phyloP scores from a whole-genome alignment of 2,797 vertebrate genomes.

The Artibeus jamaicensis region DNA sequence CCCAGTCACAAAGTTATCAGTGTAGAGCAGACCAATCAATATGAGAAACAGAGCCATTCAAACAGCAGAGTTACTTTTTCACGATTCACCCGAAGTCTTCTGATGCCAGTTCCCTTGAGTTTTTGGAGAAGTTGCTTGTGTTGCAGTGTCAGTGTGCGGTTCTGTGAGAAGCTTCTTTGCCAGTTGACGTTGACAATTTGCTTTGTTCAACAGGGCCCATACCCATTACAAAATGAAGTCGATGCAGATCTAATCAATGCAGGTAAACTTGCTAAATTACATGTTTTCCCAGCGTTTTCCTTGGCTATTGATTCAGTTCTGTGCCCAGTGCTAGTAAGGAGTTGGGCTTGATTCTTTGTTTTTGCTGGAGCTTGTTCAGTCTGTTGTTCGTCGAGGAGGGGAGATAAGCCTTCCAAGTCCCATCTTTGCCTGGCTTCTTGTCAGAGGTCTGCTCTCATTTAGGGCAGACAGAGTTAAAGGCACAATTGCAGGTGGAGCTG shows the following conservation, averaged over 20 bases:
- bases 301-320: neutral
- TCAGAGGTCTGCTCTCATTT: neutral
- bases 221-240: conserved; percentile 91
- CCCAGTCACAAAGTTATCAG: neutral
- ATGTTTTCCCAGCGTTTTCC: neutral
- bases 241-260: conserved; percentile 98
- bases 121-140: neutral
- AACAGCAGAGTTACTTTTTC: neutral
- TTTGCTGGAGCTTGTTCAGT: neutral
- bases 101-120: neutral
- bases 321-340: neutral
- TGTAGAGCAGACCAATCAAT: neutral
- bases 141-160: neutral
- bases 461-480: neutral
- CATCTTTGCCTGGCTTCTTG: neutral
- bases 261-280: conserved; percentile 83
- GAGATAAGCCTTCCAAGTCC: neutral
- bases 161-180: neutral
- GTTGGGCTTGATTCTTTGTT: neutral
- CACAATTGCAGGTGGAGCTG: neutral
- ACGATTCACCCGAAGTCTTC: neutral
- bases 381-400: neutral
- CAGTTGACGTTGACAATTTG: neutral
- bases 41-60: neutral
- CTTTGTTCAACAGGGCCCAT: conserved; percentile 89